These are phyloP conservation scores for Perognathus longimembris DNA, from an alignment of 2,113 vertebrate species.

Conservation along the genomic window DNA sequence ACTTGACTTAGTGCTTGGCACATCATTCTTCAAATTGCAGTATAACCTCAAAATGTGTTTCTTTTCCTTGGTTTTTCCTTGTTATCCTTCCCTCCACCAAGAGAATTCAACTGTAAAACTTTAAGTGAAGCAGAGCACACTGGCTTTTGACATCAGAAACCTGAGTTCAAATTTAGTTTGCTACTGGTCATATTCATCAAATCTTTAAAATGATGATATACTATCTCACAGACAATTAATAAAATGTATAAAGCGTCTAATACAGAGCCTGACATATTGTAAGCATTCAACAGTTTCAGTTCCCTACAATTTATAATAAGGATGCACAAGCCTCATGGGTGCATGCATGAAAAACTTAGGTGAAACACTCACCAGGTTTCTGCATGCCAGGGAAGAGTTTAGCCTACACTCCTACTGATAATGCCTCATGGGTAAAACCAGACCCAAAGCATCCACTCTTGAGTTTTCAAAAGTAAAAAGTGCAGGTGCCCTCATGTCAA, in stretches of 20 bases:
- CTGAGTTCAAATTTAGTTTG: slow-evolving; percentile 9
- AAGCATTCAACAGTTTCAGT: background rate
- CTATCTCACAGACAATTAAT: background rate
- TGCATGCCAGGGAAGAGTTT: background rate
- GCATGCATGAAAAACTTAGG: background rate
- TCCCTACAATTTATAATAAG: background rate
- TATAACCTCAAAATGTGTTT: background rate
- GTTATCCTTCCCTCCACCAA: background rate
- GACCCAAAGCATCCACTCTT: background rate
- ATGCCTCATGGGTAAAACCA: background rate
- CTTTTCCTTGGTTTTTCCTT: background rate
- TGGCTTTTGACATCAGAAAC: slow-evolving; percentile 41
- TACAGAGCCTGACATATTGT: background rate
- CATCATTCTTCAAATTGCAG: background rate
- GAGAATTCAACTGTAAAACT: slow-evolving; percentile 11
- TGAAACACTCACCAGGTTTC: background rate
- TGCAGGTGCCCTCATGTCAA: background rate
- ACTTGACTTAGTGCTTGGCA: background rate
- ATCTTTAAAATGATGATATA: background rate
- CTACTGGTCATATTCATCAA: background rate
- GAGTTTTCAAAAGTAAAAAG: background rate
- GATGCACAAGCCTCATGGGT: background rate
- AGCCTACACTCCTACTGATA: background rate
- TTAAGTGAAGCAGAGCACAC: background rate
- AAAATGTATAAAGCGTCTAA: background rate